These are phyloP conservation scores for Numenius phaeopus DNA, from an alignment of 2,797 vertebrate species.

Conservation along the genomic window DNA sequence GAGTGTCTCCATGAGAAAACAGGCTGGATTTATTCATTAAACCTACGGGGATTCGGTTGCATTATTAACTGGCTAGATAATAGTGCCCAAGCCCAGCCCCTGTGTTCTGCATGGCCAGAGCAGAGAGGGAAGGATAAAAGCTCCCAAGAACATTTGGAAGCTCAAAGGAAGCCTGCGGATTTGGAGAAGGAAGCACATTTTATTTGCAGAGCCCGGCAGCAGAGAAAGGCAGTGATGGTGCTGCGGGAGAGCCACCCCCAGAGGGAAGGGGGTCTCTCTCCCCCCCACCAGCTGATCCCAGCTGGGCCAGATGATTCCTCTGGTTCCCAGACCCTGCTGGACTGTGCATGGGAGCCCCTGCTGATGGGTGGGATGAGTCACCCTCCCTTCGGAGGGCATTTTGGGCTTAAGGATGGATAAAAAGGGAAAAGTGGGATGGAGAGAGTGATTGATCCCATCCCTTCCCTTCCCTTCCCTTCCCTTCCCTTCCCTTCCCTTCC, in stretches of 20 bases:
- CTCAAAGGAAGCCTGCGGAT: not conserved
- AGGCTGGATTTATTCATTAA: not conserved
- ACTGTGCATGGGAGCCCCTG: not conserved
- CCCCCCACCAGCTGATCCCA: not conserved
- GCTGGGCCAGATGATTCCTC: not conserved
- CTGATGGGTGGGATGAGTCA: not conserved
- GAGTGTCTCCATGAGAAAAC: conserved; percentile 28
- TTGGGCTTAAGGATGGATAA: not conserved
- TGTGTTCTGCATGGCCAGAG: rapidly evolving
- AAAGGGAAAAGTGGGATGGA: not conserved
- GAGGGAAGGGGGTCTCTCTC: not conserved
- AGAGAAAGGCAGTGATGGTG: not conserved
- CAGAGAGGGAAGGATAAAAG: not conserved
- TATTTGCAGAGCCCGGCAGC: not conserved
- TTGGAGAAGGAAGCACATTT: not conserved
- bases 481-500: too few species aligned
- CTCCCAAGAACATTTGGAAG: not conserved
- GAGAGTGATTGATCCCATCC: not conserved
- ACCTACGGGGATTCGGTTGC: not conserved
- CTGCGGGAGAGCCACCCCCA: not conserved
- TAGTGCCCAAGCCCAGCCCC: rapidly evolving
- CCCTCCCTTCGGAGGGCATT: not conserved
- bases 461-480: too few species aligned
- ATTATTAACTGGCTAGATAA: not conserved
- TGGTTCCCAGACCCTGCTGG: not conserved